Percentiles rank a stretch among this genome's conserved stretches.
Conservation (phyloP, 1,140 invertebrate genomes). For the Prorops nasuta region DNA sequence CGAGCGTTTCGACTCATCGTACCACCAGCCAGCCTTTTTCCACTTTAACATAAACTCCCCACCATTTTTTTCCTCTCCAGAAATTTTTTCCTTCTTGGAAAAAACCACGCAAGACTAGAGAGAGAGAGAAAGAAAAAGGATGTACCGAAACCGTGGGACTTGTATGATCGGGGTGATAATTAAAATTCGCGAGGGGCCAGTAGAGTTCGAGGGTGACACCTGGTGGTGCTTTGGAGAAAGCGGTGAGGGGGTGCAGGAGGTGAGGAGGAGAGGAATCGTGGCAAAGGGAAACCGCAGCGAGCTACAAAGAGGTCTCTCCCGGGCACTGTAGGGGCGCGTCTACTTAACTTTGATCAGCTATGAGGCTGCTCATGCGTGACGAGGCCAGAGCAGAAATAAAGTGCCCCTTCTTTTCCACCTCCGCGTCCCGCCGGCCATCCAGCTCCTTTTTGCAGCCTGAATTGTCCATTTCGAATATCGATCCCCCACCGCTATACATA, state of each 20-base stretch:
- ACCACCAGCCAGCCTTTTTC: no score
- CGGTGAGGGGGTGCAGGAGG: slow-evolving; percentile 9
- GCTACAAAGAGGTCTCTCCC: slow-evolving; percentile 49
- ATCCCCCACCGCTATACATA: background rate
- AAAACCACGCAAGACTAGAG: background rate
- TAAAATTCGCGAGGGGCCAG: no score
- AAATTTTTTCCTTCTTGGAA: no score
- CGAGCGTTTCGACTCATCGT: no score
- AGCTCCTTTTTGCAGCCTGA: slow-evolving; percentile 38
- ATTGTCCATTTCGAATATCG: slow-evolving; percentile 31
- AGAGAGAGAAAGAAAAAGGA: slow-evolving; percentile 5
- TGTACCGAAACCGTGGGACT: no score
- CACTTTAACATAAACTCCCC: no score
- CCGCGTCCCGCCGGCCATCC: slow-evolving; percentile 13
- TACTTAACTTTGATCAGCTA: slow-evolving; percentile 57
- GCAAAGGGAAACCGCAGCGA: slow-evolving; percentile 52
- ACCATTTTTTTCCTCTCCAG: no score
- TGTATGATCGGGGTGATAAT: no score
- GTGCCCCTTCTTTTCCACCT: slow-evolving; percentile 28
- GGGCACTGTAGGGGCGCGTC: slow-evolving; percentile 52
- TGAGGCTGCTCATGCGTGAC: slow-evolving; percentile 50
- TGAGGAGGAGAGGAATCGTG: slow-evolving; percentile 23
- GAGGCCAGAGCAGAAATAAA: slow-evolving; percentile 35
- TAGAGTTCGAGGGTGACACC: no score
- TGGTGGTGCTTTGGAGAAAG: no score